phyloP scores from a whole-genome alignment of 1,140 invertebrate species.

The Papilio machaon region DNA sequence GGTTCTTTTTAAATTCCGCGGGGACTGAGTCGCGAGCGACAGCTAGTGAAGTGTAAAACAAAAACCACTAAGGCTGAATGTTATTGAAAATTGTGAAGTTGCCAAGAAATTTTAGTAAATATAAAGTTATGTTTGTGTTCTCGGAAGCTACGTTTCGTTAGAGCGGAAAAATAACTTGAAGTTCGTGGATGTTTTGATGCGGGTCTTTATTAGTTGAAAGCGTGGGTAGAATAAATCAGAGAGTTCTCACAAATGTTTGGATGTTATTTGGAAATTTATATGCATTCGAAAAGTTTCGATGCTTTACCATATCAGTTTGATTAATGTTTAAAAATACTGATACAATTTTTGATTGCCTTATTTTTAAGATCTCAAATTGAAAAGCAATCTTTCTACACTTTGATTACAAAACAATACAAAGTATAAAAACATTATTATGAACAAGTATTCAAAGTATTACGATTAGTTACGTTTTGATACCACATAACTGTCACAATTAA shows the following conservation, averaged over 20 bases:
- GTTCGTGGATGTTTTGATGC: slow-evolving; percentile 22
- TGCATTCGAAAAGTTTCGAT: not conserved
- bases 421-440: too few relatives aligned
- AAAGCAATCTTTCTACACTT: too few relatives aligned
- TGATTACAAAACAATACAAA: too few relatives aligned
- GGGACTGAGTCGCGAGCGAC: too few relatives aligned
- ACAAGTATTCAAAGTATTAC: too few relatives aligned
- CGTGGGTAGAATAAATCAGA: slow-evolving; percentile 16
- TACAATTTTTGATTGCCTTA: not conserved
- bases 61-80: not conserved
- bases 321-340: not conserved
- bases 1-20: too few relatives aligned
- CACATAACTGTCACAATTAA: too few relatives aligned
- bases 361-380: not conserved
- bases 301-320: not conserved
- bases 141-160: slow-evolving; percentile 21
- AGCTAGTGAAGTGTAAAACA: not conserved
- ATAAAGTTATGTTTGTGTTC: slow-evolving; percentile 25
- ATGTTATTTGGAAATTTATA: not conserved
- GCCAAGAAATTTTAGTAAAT: slow-evolving; percentile 22
- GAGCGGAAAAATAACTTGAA: slow-evolving; percentile 23
- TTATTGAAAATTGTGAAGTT: slow-evolving; percentile 21
- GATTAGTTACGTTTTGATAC: too few relatives aligned
- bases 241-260: slow-evolving; percentile 1
- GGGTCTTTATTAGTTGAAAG: slow-evolving; percentile 12